Evolutionary conservation across 2,113 vertebrate species (phyloP).

Genomic region (Suncus etruscus): DNA sequence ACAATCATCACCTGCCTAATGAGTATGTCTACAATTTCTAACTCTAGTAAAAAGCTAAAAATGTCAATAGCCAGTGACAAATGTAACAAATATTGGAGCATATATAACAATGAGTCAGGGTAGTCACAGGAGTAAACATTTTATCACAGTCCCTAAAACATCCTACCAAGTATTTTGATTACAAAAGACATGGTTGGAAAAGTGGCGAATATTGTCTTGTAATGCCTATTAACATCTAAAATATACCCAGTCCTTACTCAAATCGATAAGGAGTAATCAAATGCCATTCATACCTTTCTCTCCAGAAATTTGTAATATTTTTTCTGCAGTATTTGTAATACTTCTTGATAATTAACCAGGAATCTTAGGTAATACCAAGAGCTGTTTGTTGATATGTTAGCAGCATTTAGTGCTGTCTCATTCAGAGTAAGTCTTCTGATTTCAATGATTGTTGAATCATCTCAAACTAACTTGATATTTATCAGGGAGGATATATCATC

Average conservation of each 20-base stretch:
- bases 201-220: constrained; percentile 25
- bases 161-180: neutral
- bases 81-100: neutral
- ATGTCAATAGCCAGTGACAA: constrained; percentile 12
- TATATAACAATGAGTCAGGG: neutral
- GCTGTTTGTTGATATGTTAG: neutral
- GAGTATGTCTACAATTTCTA: neutral
- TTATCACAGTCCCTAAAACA: constrained; percentile 34
- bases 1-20: constrained; percentile 16
- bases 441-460: constrained; percentile 33
- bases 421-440: constrained; percentile 19
- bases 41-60: neutral
- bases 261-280: neutral
- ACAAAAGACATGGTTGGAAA: constrained; percentile 28
- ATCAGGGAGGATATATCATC: constrained; percentile 33
- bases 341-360: constrained; percentile 7
- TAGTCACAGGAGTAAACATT: constrained; percentile 29
- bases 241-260: neutral
- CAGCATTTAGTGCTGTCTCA: constrained; percentile 31
- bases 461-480: constrained; percentile 32
- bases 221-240: neutral
- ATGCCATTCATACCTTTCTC: neutral
- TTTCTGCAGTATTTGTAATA: too few species aligned
- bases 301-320: too few species aligned
- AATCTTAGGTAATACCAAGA: constrained; percentile 38